Evolutionary conservation across 2,797 vertebrate species (phyloP).

Genomic region (Xenentodon cancila): DNA sequence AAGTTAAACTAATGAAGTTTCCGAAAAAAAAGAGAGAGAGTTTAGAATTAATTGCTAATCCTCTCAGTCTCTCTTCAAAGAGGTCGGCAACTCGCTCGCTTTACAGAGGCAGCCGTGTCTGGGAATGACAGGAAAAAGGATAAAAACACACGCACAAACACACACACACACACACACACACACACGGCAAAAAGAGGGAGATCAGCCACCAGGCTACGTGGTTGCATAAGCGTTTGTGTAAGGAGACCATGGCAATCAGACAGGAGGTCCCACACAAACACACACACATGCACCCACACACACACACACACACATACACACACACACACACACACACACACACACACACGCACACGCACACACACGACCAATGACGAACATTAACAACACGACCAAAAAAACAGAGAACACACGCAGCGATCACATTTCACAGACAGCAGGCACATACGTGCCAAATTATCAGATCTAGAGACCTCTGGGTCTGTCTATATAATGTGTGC

Average conservation of each 20-base stretch:
- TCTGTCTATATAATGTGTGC: neutral
- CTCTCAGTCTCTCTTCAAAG: slow-evolving; percentile 54
- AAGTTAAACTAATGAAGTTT: slow-evolving; percentile 76
- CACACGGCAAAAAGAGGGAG: slow-evolving; percentile 18
- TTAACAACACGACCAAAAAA: neutral
- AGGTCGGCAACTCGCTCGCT: slow-evolving; percentile 35
- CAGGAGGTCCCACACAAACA: slow-evolving; percentile 44
- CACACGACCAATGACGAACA: neutral
- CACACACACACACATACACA: slow-evolving; percentile 5
- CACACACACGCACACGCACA: neutral
- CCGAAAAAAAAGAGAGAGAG: slow-evolving; percentile 34
- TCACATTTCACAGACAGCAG: no score
- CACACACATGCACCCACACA: neutral
- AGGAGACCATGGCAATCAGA: slow-evolving; percentile 59
- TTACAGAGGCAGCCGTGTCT: slow-evolving; percentile 44
- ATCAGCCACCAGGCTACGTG: slow-evolving; percentile 57
- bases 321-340: slow-evolving; percentile 14
- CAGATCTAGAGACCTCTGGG: neutral
- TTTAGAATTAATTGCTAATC: slow-evolving; percentile 70
- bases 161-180: slow-evolving; percentile 2
- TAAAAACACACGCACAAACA: slow-evolving; percentile 16
- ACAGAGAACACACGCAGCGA: no score
- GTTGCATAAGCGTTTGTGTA: slow-evolving; percentile 61
- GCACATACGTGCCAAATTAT: no score
- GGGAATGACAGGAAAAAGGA: slow-evolving; percentile 47